phyloP scores from a whole-genome alignment of 2,797 vertebrate species.

The Gobio occitaniae region DNA sequence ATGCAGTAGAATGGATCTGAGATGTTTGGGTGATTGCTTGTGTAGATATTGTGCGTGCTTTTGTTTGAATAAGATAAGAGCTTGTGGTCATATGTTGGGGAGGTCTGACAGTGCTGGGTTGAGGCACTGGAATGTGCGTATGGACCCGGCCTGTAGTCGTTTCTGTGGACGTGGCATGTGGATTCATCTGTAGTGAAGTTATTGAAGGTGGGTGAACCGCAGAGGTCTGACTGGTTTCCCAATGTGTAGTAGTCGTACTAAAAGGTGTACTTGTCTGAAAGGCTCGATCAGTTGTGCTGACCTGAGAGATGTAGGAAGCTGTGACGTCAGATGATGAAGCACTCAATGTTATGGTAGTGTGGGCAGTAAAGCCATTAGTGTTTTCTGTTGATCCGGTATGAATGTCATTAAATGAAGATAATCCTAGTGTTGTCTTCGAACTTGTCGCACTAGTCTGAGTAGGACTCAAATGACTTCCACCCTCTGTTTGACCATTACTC shows the following conservation, averaged over 20 bases:
- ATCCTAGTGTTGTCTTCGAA: constrained; percentile 7
- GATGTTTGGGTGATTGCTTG: constrained; percentile 5
- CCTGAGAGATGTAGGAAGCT: constrained; percentile 7
- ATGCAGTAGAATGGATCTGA: not conserved
- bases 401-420: not conserved
- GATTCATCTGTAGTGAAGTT: not conserved
- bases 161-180: constrained; percentile 32
- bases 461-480: not conserved
- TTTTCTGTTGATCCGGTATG: not conserved
- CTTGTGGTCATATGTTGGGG: not conserved
- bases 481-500: not conserved
- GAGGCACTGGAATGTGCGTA: constrained; percentile 8
- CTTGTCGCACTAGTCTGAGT: constrained; percentile 4
- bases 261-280: constrained; percentile 6
- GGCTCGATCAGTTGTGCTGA: not conserved
- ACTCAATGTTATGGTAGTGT: no score
- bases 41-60: constrained; percentile 28
- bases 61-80: constrained; percentile 25
- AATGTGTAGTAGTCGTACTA: not conserved
- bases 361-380: not conserved
- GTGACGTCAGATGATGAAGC: constrained; percentile 4
- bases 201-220: not conserved
- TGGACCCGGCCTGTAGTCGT: not conserved
- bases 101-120: constrained; percentile 20
- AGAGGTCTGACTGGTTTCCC: constrained; percentile 1